phyloP scores from a whole-genome alignment of 2,797 vertebrate genomes.

The Poeciliopsis gracilis region DNA sequence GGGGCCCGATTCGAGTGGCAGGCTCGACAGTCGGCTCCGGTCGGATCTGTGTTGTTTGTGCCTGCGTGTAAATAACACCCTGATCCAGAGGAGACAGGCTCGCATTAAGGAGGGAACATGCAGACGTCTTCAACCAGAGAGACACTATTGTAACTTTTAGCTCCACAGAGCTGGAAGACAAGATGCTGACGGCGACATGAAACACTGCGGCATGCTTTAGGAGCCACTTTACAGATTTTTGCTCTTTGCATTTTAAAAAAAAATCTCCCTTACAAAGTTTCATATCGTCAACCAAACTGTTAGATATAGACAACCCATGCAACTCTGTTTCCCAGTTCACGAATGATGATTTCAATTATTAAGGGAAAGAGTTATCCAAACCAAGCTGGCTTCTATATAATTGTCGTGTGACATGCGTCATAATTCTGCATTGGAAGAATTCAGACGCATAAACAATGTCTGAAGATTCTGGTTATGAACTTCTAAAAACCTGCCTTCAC shows the following conservation, averaged over 20 bases:
- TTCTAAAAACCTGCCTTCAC: too few relatives aligned
- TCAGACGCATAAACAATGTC: not conserved
- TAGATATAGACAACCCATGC: not conserved
- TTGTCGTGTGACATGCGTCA: too few relatives aligned
- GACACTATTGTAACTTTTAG: not conserved
- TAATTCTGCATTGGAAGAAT: not conserved
- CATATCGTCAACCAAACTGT: not conserved
- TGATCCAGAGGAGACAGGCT: not conserved
- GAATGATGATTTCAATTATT: not conserved
- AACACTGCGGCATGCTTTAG: not conserved
- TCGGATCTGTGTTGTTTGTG: constrained; percentile 47
- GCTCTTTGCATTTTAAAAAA: too few relatives aligned
- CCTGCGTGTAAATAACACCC: constrained; percentile 31
- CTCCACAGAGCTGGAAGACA: not conserved
- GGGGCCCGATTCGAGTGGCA: constrained; percentile 28
- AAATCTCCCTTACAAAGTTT: not conserved
- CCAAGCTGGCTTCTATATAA: not conserved
- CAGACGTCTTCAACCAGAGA: not conserved
- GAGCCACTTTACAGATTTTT: not conserved
- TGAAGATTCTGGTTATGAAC: too few relatives aligned
- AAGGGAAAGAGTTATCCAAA: not conserved
- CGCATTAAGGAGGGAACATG: constrained; percentile 22
- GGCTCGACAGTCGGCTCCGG: constrained; percentile 41
- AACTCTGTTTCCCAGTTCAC: not conserved
- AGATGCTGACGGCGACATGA: not conserved